Evolutionary conservation across 2,888 invertebrate genomes (phyloP), one percentile per base, ranked within the genome.

Genomic region (Leptopilina myrica): DNA sequence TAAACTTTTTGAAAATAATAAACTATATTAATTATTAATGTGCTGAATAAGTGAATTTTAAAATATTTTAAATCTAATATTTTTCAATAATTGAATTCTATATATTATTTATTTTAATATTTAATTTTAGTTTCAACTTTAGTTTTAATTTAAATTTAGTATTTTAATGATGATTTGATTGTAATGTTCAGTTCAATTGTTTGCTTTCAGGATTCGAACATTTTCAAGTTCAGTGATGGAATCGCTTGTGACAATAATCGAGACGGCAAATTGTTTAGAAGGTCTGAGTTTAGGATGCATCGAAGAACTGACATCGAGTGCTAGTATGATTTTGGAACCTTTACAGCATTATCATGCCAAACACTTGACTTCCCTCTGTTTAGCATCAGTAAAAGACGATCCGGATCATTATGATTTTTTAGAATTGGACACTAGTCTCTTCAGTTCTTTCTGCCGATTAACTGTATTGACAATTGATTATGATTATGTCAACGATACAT

Each of bases 371-470:
- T 93, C 94, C 82, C 92, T 96, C 65, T 95, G 95, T 85, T 92
- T 96, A 85, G 95, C 95, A 83, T 95, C 95, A 76, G 94, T 96
- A 49, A 96, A 96, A 91, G 95, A 95, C 89, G 95, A 95, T 92
- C 95, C 95, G 79, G 94, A 94, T 86, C 93, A 94, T 87, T 95
- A 95, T 91, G 93, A 93, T 76, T 92, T 93, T 73, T 90, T 93
- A 49, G 92, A 93, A 84, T 92, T 95, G 81, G 92, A 94, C 86
- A 92, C 94, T 76, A 90, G 92, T 76, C 90, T 94, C 82, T 93
- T 96, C 85, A 92, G 92, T 83, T 93, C 93, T 76, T 95, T 95
- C 88, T 78, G 82, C 75, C 87, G 86, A 82, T 85, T 92, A 20
- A 85, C 89, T 5, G 79, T 89, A 33, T 91, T 94, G 83, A 94